These are phyloP conservation scores for Serripes groenlandicus DNA, from an alignment of 2,888 invertebrate species.

Conservation along the genomic window DNA sequence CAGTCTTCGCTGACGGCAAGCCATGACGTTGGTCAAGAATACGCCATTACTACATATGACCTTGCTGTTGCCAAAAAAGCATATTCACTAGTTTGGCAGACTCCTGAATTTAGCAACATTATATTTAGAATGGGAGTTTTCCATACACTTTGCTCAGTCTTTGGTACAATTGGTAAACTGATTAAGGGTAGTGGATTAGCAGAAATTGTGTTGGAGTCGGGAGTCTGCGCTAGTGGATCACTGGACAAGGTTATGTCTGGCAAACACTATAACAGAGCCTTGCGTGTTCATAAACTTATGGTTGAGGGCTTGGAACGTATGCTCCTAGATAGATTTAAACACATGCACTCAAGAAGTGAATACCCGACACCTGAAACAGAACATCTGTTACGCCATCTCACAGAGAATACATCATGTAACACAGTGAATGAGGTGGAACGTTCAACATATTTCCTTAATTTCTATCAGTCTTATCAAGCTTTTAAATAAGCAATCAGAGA, in stretches of 20 bases:
- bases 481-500: conserved; percentile 40
- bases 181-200: conserved; percentile 53
- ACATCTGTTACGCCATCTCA: neutral
- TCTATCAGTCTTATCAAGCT: conserved; percentile 19
- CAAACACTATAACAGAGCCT: conserved; percentile 55
- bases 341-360: neutral
- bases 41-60: conserved; percentile 59
- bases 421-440: neutral
- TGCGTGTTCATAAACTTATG: conserved; percentile 38
- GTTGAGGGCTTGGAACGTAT: conserved; percentile 45
- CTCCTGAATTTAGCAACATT: conserved; percentile 24
- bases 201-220: conserved; percentile 30
- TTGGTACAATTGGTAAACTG: conserved; percentile 47
- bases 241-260: conserved; percentile 45
- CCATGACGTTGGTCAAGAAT: conserved; percentile 43
- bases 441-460: conserved; percentile 1
- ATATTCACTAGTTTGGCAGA: conserved; percentile 40
- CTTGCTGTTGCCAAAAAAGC: conserved; percentile 22
- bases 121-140: conserved; percentile 42
- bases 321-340: conserved; percentile 21
- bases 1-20: conserved; percentile 38
- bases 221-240: conserved; percentile 49
- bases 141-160: conserved; percentile 40
- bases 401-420: conserved; percentile 6
- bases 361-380: neutral